Percentiles rank a stretch among this genome's conserved stretches.
Conservation (phyloP, 2,797 vertebrate genomes). For the Acrocephalus scirpaceus region DNA sequence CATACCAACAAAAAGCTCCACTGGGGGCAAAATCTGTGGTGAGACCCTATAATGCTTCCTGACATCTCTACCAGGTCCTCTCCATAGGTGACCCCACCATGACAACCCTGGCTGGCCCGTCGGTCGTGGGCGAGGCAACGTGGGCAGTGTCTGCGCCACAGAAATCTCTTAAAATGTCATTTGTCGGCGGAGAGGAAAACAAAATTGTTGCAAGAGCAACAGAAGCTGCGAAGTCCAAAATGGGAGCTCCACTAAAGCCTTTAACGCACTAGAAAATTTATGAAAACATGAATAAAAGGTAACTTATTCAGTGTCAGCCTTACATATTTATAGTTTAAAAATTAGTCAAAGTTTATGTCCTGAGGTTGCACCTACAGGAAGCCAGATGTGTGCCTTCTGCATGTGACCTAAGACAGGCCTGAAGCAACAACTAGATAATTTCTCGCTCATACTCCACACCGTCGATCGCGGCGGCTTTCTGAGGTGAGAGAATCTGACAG, state of each 20-base stretch:
- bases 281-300: conserved; percentile 80
- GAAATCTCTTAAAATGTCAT: conserved; percentile 17
- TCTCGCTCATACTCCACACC: conserved; percentile 91
- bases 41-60: neutral
- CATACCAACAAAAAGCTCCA: neutral
- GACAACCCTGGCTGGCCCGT: neutral
- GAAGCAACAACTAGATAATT: conserved; percentile 91
- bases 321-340: conserved; percentile 88
- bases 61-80: conserved; percentile 21
- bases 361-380: conserved; percentile 91
- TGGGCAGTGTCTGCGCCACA: neutral
- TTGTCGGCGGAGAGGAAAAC: neutral
- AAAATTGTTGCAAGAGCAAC: neutral
- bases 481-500: conserved; percentile 99
- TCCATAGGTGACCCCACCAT: conserved; percentile 13
- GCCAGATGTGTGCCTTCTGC: conserved; percentile 95
- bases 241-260: conserved; percentile 34
- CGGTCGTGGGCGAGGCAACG: neutral
- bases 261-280: conserved; percentile 52
- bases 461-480: conserved; percentile 92
- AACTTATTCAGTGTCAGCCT: conserved; percentile 83
- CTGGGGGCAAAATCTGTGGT: neutral
- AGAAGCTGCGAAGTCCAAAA: conserved; percentile 36
- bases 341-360: conserved; percentile 87
- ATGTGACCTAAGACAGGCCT: conserved; percentile 93